Conservation (phyloP, 2,888 invertebrate species). For the Nesidiocoris tenuis region DNA sequence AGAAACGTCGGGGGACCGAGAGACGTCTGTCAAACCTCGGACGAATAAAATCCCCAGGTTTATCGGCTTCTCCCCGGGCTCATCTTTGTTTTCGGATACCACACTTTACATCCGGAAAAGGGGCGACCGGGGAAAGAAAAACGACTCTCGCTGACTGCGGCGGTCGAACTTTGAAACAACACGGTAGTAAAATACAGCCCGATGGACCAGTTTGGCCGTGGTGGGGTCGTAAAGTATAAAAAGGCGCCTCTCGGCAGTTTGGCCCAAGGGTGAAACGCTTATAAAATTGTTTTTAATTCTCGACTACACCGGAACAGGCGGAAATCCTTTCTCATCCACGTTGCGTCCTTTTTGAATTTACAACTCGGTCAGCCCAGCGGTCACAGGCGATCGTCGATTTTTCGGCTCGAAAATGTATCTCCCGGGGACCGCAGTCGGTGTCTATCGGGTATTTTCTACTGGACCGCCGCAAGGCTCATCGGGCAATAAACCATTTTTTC, state of each 20-base stretch:
- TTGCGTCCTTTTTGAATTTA: slow-evolving; percentile 11
- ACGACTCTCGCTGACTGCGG: neutral
- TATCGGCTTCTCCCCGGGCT: slow-evolving; percentile 19
- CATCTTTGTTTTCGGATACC: slow-evolving; percentile 16
- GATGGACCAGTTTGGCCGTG: neutral
- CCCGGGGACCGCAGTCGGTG: slow-evolving; percentile 3
- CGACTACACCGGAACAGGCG: neutral
- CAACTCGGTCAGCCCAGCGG: slow-evolving; percentile 21
- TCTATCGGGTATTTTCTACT: neutral
- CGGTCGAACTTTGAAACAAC: slow-evolving; percentile 15
- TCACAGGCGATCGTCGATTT: slow-evolving; percentile 26
- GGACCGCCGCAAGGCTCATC: slow-evolving; percentile 9
- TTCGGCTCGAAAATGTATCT: slow-evolving; percentile 14
- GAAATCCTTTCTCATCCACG: neutral
- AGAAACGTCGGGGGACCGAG: neutral
- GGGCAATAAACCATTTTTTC: slow-evolving; percentile 18
- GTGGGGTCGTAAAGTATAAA: neutral
- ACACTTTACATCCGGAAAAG: slow-evolving; percentile 35
- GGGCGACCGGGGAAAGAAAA: neutral
- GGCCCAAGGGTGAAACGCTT: slow-evolving; percentile 23
- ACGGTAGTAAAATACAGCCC: slow-evolving; percentile 31
- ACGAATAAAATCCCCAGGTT: slow-evolving; percentile 31
- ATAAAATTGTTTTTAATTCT: slow-evolving; percentile 39
- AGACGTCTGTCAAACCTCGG: slow-evolving; percentile 25
- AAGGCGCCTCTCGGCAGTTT: neutral